Evolutionary conservation across 2,797 vertebrate genomes (phyloP).

Genomic region (Gambelia wislizenii): DNA sequence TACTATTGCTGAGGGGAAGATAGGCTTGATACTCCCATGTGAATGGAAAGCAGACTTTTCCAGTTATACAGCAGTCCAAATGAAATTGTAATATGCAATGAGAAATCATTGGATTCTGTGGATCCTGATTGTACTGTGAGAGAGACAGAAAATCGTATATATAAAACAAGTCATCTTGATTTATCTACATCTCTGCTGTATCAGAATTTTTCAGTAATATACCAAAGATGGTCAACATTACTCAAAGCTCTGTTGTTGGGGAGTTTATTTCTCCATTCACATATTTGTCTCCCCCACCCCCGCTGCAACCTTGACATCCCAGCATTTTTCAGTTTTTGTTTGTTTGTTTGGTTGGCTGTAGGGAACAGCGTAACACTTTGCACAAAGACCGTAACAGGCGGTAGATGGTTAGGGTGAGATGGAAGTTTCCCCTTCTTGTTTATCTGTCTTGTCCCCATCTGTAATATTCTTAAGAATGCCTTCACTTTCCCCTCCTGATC

Average conservation of each 20-base stretch:
- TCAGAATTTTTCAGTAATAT: not conserved
- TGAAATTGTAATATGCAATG: constrained; percentile 33
- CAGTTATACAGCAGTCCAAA: constrained; percentile 22
- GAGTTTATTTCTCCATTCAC: not conserved
- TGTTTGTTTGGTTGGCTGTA: no score
- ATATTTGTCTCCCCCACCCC: not conserved
- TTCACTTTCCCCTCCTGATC: no score
- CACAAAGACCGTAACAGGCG: no score
- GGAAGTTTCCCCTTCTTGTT: no score
- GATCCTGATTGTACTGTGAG: no score
- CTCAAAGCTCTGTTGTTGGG: no score
- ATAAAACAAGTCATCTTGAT: no score
- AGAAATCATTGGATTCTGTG: constrained; percentile 15
- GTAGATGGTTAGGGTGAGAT: no score
- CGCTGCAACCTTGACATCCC: not conserved
- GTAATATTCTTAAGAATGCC: no score
- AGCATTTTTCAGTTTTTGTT: not conserved
- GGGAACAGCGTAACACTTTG: not conserved
- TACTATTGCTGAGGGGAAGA: constrained; percentile 19
- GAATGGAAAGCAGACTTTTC: constrained; percentile 20
- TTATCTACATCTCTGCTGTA: not conserved
- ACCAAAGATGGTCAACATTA: not conserved
- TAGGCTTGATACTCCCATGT: constrained; percentile 42
- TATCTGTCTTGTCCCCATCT: no score
- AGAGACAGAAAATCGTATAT: no score